Conservation (phyloP, 1,140 invertebrate species). For the Polyergus mexicanus region DNA sequence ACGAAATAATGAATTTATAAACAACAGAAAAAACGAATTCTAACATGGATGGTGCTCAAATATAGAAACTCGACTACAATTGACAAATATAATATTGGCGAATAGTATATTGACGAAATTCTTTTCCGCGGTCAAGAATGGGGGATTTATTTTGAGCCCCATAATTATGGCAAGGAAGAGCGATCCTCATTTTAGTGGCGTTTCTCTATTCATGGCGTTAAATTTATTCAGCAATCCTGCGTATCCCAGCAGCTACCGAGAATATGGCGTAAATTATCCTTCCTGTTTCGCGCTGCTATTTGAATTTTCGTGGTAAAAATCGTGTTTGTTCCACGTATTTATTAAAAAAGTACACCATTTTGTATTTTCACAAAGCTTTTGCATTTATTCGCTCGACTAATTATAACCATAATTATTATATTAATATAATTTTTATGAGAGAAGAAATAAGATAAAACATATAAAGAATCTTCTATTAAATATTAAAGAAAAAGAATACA, state of each 20-base stretch:
- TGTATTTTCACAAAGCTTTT: conserved; percentile 44
- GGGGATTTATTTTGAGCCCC: conserved; percentile 8
- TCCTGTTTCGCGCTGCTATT: conserved; percentile 28
- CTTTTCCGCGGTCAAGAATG: conserved; percentile 17
- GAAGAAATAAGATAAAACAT: no score
- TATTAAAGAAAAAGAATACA: no score
- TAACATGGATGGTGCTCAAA: neutral
- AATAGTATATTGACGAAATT: no score
- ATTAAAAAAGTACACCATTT: conserved; percentile 3
- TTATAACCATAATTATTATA: neutral
- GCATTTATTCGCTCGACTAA: conserved; percentile 22
- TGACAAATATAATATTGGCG: no score
- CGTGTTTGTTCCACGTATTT: conserved; percentile 42
- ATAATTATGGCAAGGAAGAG: conserved; percentile 38
- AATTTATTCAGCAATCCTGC: conserved; percentile 32
- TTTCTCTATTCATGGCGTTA: conserved; percentile 35
- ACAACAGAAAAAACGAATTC: neutral
- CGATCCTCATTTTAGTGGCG: conserved; percentile 36
- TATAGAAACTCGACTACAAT: neutral
- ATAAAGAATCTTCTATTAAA: no score
- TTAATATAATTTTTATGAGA: neutral
- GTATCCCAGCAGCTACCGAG: conserved; percentile 16
- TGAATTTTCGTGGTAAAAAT: conserved; percentile 63
- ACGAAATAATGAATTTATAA: conserved; percentile 11
- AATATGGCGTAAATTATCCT: conserved; percentile 49